Conservation (phyloP, 2,113 vertebrate genomes). For the Python bivittatus region DNA sequence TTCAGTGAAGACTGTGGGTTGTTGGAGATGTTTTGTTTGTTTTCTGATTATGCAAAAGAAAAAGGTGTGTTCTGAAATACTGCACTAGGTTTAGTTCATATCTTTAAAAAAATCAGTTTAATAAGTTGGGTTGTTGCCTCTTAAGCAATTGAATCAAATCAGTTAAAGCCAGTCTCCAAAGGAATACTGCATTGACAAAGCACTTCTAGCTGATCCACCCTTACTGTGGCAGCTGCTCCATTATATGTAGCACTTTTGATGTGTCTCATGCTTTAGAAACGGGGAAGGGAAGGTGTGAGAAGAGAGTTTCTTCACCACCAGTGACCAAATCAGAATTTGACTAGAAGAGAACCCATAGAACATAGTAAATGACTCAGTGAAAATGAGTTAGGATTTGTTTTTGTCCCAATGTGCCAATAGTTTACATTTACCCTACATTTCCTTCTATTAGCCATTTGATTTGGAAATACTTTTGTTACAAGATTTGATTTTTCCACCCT, state of each 20-base stretch:
- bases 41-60: conserved; percentile 36
- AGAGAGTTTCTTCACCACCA: neutral
- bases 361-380: no score
- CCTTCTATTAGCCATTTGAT: neutral
- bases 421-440: neutral
- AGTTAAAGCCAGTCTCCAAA: neutral
- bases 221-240: neutral
- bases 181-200: no score
- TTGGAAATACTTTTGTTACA: neutral
- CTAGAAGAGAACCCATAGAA: no score
- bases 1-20: conserved; percentile 23
- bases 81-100: conserved; percentile 34
- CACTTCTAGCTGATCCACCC: neutral
- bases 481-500: no score
- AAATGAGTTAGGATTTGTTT: neutral
- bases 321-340: no score
- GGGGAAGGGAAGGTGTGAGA: no score
- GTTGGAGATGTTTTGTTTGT: neutral
- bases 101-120: conserved; percentile 22
- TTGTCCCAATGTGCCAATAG: neutral
- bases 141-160: conserved; percentile 14
- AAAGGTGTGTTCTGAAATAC: conserved; percentile 15
- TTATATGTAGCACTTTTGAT: neutral
- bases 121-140: neutral
- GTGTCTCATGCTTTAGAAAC: neutral